A percentile compares a stretch with the other conserved stretches of the same genome.
Conservation (phyloP, 2,797 vertebrate species). For the Poeciliopsis paucimaculata region DNA sequence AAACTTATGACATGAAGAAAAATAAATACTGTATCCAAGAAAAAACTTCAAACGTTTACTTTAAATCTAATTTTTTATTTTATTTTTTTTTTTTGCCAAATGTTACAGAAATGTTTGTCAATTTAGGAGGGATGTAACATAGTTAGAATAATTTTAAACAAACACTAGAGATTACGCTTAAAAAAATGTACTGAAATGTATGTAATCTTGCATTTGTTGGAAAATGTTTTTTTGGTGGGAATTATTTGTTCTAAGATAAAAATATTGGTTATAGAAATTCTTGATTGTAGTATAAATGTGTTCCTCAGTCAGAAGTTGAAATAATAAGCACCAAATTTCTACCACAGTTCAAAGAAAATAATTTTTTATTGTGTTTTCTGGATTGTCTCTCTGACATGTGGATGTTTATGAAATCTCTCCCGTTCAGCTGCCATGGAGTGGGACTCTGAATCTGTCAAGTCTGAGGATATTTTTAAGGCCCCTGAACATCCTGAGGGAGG, state of each 20-base stretch:
- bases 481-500: conserved; percentile 67
- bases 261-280: neutral
- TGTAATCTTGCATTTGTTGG: neutral
- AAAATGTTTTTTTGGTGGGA: neutral
- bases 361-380: neutral
- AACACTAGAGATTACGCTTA: neutral
- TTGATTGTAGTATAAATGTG: neutral
- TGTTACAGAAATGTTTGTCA: neutral
- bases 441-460: conserved; percentile 88
- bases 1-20: neutral
- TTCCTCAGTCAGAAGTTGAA: neutral
- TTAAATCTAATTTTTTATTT: neutral
- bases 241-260: neutral
- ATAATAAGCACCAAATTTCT: neutral
- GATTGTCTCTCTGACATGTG: neutral
- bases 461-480: conserved; percentile 79
- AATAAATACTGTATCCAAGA: neutral
- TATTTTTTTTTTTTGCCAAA: neutral
- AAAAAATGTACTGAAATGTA: neutral
- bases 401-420: conserved; percentile 23
- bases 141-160: neutral
- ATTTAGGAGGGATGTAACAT: neutral
- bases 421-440: conserved; percentile 82
- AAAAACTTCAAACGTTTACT: neutral
- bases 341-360: neutral